Conservation (phyloP, 2,888 invertebrate genomes). For the Stenchaetothrips biformis region DNA sequence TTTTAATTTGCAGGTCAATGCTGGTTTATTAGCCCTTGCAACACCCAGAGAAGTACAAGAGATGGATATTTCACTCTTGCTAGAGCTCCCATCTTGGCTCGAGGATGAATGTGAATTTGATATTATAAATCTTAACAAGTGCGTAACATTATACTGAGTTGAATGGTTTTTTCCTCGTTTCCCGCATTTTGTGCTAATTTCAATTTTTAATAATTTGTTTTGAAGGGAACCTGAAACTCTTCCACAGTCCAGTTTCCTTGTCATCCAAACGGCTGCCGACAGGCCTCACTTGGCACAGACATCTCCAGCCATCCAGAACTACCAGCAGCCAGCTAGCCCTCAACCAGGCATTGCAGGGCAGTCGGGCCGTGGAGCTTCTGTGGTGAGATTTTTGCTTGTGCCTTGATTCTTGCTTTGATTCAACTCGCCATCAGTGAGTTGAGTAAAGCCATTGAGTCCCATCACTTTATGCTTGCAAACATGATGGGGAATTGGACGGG, state of each 20-base stretch:
- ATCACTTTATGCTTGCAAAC: not conserved
- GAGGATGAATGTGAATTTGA: conserved; percentile 98
- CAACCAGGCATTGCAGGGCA: conserved; percentile 69
- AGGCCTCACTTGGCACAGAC: conserved; percentile 50
- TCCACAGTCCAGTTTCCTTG: conserved; percentile 79
- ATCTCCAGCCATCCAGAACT: conserved; percentile 46
- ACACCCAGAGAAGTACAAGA: conserved; percentile 97
- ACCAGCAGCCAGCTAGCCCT: conserved; percentile 56
- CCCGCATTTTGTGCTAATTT: not conserved
- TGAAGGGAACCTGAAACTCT: conserved; percentile 63
- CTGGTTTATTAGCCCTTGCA: conserved; percentile 81
- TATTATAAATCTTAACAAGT: conserved; percentile 71
- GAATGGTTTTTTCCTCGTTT: not conserved
- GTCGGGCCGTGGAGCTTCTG: conserved; percentile 79
- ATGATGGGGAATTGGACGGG: not conserved
- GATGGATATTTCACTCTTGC: conserved; percentile 87
- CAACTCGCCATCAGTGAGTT: not conserved
- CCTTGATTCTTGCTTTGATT: not conserved
- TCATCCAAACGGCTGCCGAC: conserved; percentile 73
- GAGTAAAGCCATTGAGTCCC: not conserved
- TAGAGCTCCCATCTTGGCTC: conserved; percentile 89
- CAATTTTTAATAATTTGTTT: conserved; percentile 14
- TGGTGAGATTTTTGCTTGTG: conserved; percentile 57
- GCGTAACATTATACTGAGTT: conserved; percentile 33
- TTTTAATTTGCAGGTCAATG: conserved; percentile 57